A percentile compares a stretch with the other conserved stretches of the same genome.
These are phyloP conservation scores for Monomorium pharaonis DNA, from an alignment of 1,140 invertebrate species.

Conservation along the genomic window DNA sequence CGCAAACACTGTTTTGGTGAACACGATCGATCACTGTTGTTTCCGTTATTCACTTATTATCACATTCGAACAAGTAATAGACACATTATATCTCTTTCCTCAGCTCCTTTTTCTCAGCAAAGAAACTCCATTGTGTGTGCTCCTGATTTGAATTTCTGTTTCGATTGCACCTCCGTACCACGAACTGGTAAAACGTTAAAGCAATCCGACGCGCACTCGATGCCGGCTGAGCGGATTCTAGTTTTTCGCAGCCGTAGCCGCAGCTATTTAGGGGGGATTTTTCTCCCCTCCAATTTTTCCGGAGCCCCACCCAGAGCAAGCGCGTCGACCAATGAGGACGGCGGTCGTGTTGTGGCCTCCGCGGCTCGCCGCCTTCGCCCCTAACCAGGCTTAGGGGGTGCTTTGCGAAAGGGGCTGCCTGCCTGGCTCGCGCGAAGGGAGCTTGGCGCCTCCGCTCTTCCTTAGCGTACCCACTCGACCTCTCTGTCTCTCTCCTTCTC, in stretches of 20 bases:
- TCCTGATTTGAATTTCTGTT: constrained; percentile 10
- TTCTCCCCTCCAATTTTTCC: constrained; percentile 84
- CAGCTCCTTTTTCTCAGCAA: background rate
- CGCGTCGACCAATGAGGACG: constrained; percentile 84
- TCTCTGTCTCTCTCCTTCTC: constrained; percentile 57
- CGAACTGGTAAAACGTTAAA: background rate
- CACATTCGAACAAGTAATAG: background rate
- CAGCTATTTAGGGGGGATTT: constrained; percentile 85
- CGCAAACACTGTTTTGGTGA: constrained; percentile 8
- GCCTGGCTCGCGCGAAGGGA: constrained; percentile 62
- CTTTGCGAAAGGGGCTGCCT: constrained; percentile 73
- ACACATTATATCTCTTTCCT: background rate
- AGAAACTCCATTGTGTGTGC: background rate
- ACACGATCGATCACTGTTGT: constrained; percentile 10
- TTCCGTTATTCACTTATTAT: background rate
- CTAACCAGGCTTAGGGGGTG: constrained; percentile 80
- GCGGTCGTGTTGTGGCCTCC: constrained; percentile 85
- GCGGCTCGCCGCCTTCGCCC: constrained; percentile 84
- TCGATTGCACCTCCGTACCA: background rate
- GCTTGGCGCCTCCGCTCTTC: constrained; percentile 67
- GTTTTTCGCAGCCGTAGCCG: constrained; percentile 82
- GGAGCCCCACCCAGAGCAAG: constrained; percentile 83
- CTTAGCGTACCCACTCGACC: constrained; percentile 48
- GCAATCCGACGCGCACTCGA: constrained; percentile 79
- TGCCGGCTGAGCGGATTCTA: constrained; percentile 84